Base-by-base conservation (phyloP, 2,888 invertebrate genomes). In the Heteromyza rotundicornis region DNA sequence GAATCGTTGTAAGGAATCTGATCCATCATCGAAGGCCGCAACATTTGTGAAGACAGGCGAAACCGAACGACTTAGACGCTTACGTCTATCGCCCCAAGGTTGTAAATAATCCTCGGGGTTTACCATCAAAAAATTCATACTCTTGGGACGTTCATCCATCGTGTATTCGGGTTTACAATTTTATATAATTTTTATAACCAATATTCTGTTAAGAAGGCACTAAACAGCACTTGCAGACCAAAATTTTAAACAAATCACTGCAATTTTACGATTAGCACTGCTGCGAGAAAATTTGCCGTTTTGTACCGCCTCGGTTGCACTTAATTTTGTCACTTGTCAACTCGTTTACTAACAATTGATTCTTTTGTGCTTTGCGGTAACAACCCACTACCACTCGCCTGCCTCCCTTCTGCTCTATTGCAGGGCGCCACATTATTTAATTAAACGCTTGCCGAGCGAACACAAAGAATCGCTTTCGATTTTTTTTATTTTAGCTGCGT, bases 91-190 rank as follows among this genome's bases (percentile, higher is more conserved):
- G 2, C 50, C 60, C 20, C 60, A 51, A 35, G 65, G 27, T 62
- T 60, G 63, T 63, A 67, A 68, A 62, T 71, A 71, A n/a, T 67
- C 64, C 32, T 68, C 65, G 17, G 54, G 52, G 20, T 65, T 65
- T 14, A 70, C 68, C 27, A 64, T 64, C 50, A 70, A 59, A 63
- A 61, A 66, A 49, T 67, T 57, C 67, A 62, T 67, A 20, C 20
- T 47, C 19, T 17, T 20, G 47, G 5, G 19, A 14, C 40, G 10
- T 7, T n/a, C 40, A n/a, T 19, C 2, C 40, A 40, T n/a, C 14
- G 8, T n/a, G 40, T 7, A 32, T 32, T 32, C 32, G n/a, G n/a
- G n/a, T n/a, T 32, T 8, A 8, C 32, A 32, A 32, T 32, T 32
- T 8, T 32, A 40, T 40, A 40, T 40, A 27, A 27, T 7, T 40